These are phyloP conservation scores for Acridotheres tristis DNA, from an alignment of 2,797 vertebrate species.

Conservation along the genomic window DNA sequence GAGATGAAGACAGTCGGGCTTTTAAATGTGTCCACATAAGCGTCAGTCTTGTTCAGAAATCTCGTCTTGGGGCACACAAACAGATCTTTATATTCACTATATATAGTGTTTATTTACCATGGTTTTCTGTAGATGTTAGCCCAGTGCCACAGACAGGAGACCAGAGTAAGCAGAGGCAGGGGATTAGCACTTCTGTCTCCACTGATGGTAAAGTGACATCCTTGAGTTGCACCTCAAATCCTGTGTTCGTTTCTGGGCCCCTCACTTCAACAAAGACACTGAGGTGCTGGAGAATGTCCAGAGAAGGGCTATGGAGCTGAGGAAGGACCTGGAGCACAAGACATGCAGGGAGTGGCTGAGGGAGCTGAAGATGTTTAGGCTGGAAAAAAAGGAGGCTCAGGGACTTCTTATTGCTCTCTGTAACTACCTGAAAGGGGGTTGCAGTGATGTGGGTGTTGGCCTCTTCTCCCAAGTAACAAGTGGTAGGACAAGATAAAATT, in stretches of 20 bases:
- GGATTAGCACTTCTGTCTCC: no score
- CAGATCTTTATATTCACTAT: neutral
- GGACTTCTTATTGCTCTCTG: neutral
- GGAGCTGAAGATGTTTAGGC: neutral
- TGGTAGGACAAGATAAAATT: neutral
- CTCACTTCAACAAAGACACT: neutral
- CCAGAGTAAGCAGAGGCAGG: neutral
- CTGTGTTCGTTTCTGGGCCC: neutral
- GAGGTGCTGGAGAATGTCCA: neutral
- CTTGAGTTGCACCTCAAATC: neutral
- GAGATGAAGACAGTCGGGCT: neutral
- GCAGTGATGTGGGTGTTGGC: neutral
- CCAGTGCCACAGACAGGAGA: neutral
- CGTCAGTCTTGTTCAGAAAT: neutral
- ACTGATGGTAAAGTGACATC: neutral
- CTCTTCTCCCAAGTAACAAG: neutral
- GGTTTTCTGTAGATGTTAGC: neutral
- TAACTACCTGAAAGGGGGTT: neutral
- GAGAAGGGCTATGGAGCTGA: rapidly evolving
- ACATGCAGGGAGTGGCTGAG: neutral
- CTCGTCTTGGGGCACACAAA: neutral
- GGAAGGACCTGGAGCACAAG: neutral
- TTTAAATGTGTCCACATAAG: rapidly evolving
- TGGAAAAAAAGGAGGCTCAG: neutral
- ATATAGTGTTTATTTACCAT: neutral